A percentile compares a stretch with the other conserved stretches of the same genome.
Conservation (phyloP, 2,888 invertebrate genomes). For the Mesoligia furuncula region DNA sequence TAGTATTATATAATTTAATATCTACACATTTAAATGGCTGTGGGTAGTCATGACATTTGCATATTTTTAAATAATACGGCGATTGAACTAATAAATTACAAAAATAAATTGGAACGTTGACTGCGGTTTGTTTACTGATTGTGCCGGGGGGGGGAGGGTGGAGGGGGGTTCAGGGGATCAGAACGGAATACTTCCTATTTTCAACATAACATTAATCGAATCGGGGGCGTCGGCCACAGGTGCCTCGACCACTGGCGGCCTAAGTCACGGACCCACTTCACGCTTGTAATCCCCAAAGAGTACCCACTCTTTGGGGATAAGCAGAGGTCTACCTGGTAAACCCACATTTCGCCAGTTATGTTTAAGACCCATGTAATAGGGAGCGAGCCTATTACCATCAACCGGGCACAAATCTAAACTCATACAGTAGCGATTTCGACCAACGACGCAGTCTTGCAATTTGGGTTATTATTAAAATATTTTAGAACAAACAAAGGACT, state of each 20-base stretch:
- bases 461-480: neutral
- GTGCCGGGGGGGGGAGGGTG: no score
- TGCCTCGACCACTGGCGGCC: no score
- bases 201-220: neutral
- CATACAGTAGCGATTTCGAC: no score
- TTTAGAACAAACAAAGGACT: neutral
- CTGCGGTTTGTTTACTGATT: constrained; percentile 43
- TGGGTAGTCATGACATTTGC: constrained; percentile 34
- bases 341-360: neutral
- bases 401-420: no score
- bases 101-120: constrained; percentile 26
- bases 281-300: neutral
- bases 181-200: no score
- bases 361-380: no score
- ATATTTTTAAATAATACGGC: constrained; percentile 51
- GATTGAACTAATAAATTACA: constrained; percentile 47
- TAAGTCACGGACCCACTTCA: neutral
- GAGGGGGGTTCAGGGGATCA: no score
- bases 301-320: no score
- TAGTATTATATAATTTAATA: constrained; percentile 27
- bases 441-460: no score
- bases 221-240: no score
- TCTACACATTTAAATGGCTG: constrained; percentile 3
- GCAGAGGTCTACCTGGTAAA: neutral
- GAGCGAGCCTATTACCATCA: no score